Percentiles rank a stretch among this genome's conserved stretches.
These are phyloP conservation scores for Neoscelio sp. DNA, from an alignment of 2,888 invertebrate genomes.

Conservation along the genomic window DNA sequence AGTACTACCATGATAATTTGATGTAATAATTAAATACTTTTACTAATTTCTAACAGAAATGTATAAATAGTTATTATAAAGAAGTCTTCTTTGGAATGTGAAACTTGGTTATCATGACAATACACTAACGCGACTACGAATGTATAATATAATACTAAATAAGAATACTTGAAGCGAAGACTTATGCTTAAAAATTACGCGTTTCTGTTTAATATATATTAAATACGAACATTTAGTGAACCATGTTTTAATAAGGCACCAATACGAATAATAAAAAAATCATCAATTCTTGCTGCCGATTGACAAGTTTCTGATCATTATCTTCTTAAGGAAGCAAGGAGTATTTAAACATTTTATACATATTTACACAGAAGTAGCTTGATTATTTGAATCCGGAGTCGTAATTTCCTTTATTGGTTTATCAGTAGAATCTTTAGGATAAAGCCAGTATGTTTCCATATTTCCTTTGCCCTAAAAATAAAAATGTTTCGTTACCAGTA, in stretches of 20 bases:
- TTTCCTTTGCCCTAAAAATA: constrained; percentile 91
- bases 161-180: too few relatives aligned
- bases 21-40: too few relatives aligned
- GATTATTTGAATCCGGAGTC: constrained; percentile 50
- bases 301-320: not conserved
- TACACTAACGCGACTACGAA: too few relatives aligned
- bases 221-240: too few relatives aligned
- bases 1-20: too few relatives aligned
- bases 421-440: constrained; percentile 82
- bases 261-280: not conserved
- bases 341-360: constrained; percentile 65
- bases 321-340: not conserved
- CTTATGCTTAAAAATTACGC: too few relatives aligned
- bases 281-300: not conserved
- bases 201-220: not conserved
- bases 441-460: constrained; percentile 93
- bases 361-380: too few relatives aligned
- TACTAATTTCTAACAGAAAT: too few relatives aligned
- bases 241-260: constrained; percentile 17
- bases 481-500: constrained; percentile 18
- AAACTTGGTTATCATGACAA: too few relatives aligned
- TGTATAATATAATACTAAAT: too few relatives aligned
- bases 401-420: constrained; percentile 50
- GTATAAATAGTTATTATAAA: too few relatives aligned
- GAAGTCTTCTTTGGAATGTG: too few relatives aligned